Percentiles rank a stretch among this genome's conserved stretches.
These are phyloP conservation scores for Papilio glaucus DNA, from an alignment of 1,140 invertebrate genomes.

Conservation along the genomic window DNA sequence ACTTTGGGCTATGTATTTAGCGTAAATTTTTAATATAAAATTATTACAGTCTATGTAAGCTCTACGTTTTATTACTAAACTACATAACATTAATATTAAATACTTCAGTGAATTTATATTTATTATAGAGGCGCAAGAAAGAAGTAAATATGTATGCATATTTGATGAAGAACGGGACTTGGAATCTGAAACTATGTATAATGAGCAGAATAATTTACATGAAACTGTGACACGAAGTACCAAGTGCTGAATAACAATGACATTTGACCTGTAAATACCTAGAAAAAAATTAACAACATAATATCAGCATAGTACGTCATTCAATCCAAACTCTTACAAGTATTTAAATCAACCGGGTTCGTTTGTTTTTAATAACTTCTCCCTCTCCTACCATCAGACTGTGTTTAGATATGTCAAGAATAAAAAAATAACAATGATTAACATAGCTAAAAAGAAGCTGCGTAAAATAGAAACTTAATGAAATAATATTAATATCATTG, in stretches of 20 bases:
- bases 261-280: background rate
- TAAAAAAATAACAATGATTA: too few relatives aligned
- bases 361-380: background rate
- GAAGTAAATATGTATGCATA: constrained; percentile 37
- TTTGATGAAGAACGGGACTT: constrained; percentile 38
- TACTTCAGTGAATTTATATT: background rate
- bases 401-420: too few relatives aligned
- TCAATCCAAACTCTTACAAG: too few relatives aligned
- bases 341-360: background rate
- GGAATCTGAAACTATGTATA: constrained; percentile 42
- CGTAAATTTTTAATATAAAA: too few relatives aligned
- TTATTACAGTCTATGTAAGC: too few relatives aligned
- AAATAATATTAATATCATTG: too few relatives aligned
- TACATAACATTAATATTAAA: background rate
- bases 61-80: background rate
- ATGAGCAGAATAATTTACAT: constrained; percentile 44
- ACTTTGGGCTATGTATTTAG: too few relatives aligned
- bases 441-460: too few relatives aligned
- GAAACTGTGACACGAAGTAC: constrained; percentile 41
- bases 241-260: background rate
- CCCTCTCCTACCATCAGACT: too few relatives aligned
- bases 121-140: background rate
- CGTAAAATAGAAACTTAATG: too few relatives aligned
- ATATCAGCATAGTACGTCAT: too few relatives aligned
- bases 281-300: background rate